phyloP scores from a whole-genome alignment of 2,888 invertebrate genomes.

The Lasioglossum zephyrum region DNA sequence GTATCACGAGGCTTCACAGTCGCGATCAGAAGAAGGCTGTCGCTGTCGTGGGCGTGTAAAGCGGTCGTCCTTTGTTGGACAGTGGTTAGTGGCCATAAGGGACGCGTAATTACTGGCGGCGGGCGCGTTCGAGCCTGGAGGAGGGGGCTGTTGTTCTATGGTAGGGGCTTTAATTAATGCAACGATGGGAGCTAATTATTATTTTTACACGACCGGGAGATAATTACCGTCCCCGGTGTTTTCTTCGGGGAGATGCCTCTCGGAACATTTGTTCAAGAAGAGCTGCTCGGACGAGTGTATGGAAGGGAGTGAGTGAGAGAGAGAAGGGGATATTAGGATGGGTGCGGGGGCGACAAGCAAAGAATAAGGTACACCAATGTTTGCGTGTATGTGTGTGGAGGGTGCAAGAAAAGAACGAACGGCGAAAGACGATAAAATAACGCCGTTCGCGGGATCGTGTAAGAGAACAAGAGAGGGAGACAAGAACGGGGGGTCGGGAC shows the following conservation, averaged over 20 bases:
- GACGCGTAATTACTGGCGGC: slow-evolving; percentile 69
- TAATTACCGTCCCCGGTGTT: slow-evolving; percentile 76
- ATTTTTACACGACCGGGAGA: slow-evolving; percentile 79
- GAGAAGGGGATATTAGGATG: too few relatives aligned
- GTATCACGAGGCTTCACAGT: neutral
- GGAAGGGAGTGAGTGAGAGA: too few relatives aligned
- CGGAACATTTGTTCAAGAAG: neutral
- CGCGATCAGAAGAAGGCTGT: neutral
- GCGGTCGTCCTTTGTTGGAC: slow-evolving; percentile 66
- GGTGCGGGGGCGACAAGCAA: neutral
- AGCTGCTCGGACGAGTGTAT: neutral
- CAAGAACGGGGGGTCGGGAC: slow-evolving; percentile 6
- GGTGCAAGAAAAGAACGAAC: neutral
- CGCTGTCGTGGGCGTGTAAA: slow-evolving; percentile 62
- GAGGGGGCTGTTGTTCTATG: neutral
- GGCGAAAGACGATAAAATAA: neutral
- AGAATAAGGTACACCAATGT: neutral
- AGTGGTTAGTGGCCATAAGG: slow-evolving; percentile 63
- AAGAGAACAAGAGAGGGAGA: neutral
- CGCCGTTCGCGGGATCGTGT: neutral
- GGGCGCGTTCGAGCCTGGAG: slow-evolving; percentile 23
- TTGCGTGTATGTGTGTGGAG: neutral
- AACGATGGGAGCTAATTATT: slow-evolving; percentile 80
- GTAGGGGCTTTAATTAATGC: slow-evolving; percentile 77
- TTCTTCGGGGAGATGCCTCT: neutral